A percentile compares a stretch with the other conserved stretches of the same genome.
Conservation (phyloP, 1,140 invertebrate genomes). For the Bombus fervidus region DNA sequence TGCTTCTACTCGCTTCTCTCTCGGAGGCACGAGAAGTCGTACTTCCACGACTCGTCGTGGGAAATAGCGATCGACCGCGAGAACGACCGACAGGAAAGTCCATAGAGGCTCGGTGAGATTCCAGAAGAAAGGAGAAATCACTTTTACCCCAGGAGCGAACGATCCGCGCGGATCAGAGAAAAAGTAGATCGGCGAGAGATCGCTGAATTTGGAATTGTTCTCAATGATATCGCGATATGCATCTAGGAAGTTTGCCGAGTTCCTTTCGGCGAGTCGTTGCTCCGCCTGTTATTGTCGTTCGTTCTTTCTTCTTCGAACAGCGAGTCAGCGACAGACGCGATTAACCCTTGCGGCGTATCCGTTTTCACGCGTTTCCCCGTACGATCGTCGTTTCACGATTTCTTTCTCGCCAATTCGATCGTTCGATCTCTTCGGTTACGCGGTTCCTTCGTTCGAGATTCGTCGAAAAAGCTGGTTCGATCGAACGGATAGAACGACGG, state of each 20-base stretch:
- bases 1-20: rapidly evolving
- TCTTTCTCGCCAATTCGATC: not conserved
- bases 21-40: not conserved
- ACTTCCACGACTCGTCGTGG: not conserved
- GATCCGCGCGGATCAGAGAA: conserved; percentile 7
- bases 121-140: conserved; percentile 67
- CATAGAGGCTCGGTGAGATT: conserved; percentile 44
- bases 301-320: not conserved
- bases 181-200: conserved; percentile 27
- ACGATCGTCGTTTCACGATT: too few relatives aligned
- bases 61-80: conserved; percentile 40
- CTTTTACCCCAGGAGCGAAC: conserved; percentile 48
- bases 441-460: not conserved
- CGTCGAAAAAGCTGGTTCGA: not conserved
- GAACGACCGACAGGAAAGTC: conserved; percentile 28
- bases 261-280: not conserved
- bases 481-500: not conserved
- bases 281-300: not conserved
- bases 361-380: not conserved
- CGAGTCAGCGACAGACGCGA: not conserved
- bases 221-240: not conserved
- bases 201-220: conserved; percentile 19
- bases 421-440: not conserved
- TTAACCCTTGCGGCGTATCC: not conserved
- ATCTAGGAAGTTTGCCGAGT: conserved; percentile 14